phyloP scores from a whole-genome alignment of 2,888 invertebrate genomes.

The Adela reaumurella region DNA sequence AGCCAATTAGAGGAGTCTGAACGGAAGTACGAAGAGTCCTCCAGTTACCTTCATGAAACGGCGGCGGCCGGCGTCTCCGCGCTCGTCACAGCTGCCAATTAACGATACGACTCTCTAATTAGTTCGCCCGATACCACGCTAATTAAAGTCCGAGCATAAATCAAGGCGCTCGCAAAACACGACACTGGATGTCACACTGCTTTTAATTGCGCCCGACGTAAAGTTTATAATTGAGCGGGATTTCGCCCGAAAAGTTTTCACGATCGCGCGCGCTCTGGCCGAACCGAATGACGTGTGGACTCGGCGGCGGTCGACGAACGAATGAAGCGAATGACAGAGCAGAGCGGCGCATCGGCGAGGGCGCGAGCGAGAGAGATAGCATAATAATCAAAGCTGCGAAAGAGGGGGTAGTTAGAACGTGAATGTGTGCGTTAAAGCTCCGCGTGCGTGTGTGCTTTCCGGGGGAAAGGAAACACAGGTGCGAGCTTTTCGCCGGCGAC shows the following conservation, averaged over 20 bases:
- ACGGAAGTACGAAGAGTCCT: no score
- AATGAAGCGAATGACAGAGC: no score
- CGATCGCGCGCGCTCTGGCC: slow-evolving; percentile 21
- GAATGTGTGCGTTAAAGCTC: neutral
- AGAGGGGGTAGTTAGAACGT: neutral
- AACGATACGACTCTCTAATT: neutral
- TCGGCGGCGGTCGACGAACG: slow-evolving; percentile 31
- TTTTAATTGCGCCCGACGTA: neutral
- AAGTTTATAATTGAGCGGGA: neutral
- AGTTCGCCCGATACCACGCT: neutral
- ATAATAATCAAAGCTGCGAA: neutral
- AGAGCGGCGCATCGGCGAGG: no score
- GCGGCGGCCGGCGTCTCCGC: slow-evolving; percentile 27
- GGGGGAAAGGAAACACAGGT: no score
- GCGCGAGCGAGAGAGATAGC: slow-evolving; percentile 8
- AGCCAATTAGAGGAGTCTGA: no score
- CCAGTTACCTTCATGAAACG: slow-evolving; percentile 47
- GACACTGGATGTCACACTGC: neutral
- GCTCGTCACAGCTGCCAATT: neutral
- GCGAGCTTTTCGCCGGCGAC: no score
- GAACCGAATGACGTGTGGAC: slow-evolving; percentile 25
- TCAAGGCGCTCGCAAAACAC: neutral
- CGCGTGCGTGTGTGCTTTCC: no score
- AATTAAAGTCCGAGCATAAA: neutral
- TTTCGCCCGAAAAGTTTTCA: slow-evolving; percentile 39